Base-by-base conservation (phyloP, 2,888 invertebrate genomes). In the Patella depressa region DNA sequence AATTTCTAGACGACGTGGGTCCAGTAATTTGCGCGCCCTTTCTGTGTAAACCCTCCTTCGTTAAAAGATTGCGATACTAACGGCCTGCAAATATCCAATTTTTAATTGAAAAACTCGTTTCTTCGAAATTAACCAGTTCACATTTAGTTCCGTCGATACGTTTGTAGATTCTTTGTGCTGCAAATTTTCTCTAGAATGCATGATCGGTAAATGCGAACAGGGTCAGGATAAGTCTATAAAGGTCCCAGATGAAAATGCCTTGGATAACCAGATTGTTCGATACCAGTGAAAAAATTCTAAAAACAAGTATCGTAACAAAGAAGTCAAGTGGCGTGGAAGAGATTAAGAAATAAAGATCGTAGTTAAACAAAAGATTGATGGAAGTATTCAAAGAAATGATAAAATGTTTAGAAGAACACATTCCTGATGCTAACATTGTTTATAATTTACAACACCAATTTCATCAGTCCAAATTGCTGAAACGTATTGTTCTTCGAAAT, bases 51-150 rank as follows among this genome's bases (percentile, higher is more conserved):
- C 5, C 55, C 57, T 11, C 77, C 84, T 54, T 17, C 57, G 76
- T 45, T 78, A 24, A 77, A 74, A 74, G 81, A 82, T 76, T 78
- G 83, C 57, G 80, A 84, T 34, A 83, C 83, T 82, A 81, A 65
- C 7, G 72, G 4, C 80, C 80, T 76, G 82, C 80, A 74, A 82
- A 82, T 76, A 34, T 75, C 0, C 59, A 78, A 34, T 81, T 81
- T 45, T 73, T 79, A 12, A 75, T 70, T 12, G 77, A 77, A 11
- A 79, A 76, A 55, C 71, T 82, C 5, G 17, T 17, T n/a, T 19
- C 17, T 19, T 19, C 19, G 9, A 59, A 59, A 59, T 19, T 59
- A n/a, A 59, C 11, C 17, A 19, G n/a, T 17, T 59, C 59, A 9
- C 17, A 7, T 19, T 59, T 9, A 59, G 59, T 19, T 19, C 59